These are phyloP conservation scores for Drosophila anomalata DNA, from an alignment of 2,888 invertebrate species.

Conservation along the genomic window DNA sequence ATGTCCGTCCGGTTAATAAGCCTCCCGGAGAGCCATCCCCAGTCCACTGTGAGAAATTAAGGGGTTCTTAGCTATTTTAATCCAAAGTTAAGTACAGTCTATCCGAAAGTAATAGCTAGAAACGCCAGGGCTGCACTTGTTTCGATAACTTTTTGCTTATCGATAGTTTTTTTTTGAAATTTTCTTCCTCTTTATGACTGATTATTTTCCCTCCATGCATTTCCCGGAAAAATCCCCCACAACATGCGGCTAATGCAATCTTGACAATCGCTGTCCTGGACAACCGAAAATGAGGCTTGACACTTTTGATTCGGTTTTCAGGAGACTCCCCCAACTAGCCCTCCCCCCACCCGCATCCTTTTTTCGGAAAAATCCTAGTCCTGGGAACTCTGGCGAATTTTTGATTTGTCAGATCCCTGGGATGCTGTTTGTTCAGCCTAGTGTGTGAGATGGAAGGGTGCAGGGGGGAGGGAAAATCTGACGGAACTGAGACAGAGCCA, in stretches of 20 bases:
- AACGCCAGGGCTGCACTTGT: fast-evolving
- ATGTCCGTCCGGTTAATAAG: slow-evolving; percentile 35
- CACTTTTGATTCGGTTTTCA: slow-evolving; percentile 74
- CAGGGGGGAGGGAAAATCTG: slow-evolving; percentile 6
- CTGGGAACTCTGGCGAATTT: slow-evolving; percentile 41
- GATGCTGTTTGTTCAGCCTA: slow-evolving; percentile 53
- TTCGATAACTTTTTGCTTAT: too few species aligned
- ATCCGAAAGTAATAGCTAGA: too few species aligned
- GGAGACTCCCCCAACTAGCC: not conserved
- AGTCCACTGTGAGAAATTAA: not conserved
- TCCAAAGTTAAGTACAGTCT: too few species aligned
- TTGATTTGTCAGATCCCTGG: slow-evolving; percentile 54
- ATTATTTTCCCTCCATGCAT: not conserved
- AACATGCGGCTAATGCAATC: slow-evolving; percentile 67
- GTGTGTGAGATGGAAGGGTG: not conserved
- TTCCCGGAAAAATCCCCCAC: not conserved
- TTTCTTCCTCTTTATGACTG: too few species aligned
- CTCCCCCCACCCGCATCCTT: not conserved
- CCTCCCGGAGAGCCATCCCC: slow-evolving; percentile 20
- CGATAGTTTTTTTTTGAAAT: too few species aligned
- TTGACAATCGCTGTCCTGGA: slow-evolving; percentile 64
- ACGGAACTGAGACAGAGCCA: slow-evolving; percentile 39
- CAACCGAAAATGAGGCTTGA: slow-evolving; percentile 76
- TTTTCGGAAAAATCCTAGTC: not conserved
- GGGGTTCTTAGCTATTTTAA: too few species aligned